phyloP scores from a whole-genome alignment of 1,140 invertebrate species.

The Drosophila arawakana region DNA sequence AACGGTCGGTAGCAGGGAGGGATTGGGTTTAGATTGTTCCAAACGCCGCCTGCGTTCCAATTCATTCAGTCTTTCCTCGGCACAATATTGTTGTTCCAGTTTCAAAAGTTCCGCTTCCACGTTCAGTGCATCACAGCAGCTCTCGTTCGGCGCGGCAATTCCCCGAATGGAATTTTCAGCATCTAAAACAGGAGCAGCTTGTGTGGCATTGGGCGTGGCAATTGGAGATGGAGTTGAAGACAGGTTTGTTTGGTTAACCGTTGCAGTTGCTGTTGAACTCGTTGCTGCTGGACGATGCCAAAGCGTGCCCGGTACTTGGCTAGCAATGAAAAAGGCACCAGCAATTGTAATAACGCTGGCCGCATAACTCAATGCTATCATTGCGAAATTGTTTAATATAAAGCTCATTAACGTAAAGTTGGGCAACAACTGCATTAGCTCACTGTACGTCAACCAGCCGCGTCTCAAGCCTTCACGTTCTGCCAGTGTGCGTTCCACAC shows the following conservation, averaged over 20 bases:
- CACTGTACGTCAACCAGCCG: slow-evolving; percentile 94
- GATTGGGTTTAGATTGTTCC: slow-evolving; percentile 15
- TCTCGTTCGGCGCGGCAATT: slow-evolving; percentile 29
- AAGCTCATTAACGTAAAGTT: slow-evolving; percentile 86
- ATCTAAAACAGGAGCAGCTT: slow-evolving; percentile 15
- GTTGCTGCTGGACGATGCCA: slow-evolving; percentile 59
- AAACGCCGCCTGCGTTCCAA: slow-evolving; percentile 26
- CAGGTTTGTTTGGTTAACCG: slow-evolving; percentile 8
- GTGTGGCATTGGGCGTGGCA: slow-evolving; percentile 20
- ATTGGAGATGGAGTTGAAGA: background rate
- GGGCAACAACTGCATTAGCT: slow-evolving; percentile 88
- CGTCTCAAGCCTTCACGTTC: slow-evolving; percentile 89
- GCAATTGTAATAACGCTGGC: slow-evolving; percentile 89
- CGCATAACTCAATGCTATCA: slow-evolving; percentile 89
- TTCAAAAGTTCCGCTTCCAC: slow-evolving; percentile 72
- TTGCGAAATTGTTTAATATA: slow-evolving; percentile 87
- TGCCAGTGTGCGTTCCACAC: slow-evolving; percentile 90
- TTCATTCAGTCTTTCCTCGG: slow-evolving; percentile 60
- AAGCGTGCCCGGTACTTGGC: slow-evolving; percentile 86
- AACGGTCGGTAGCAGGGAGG: slow-evolving; percentile 14
- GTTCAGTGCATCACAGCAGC: slow-evolving; percentile 59
- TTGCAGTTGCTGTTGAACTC: slow-evolving; percentile 6
- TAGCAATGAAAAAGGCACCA: slow-evolving; percentile 88
- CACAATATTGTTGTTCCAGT: slow-evolving; percentile 61
- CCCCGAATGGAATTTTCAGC: slow-evolving; percentile 2